A percentile compares a stretch with the other conserved stretches of the same genome.
Evolutionary conservation across 2,888 invertebrate species (phyloP).

Genomic region (Nemoura dubitans): DNA sequence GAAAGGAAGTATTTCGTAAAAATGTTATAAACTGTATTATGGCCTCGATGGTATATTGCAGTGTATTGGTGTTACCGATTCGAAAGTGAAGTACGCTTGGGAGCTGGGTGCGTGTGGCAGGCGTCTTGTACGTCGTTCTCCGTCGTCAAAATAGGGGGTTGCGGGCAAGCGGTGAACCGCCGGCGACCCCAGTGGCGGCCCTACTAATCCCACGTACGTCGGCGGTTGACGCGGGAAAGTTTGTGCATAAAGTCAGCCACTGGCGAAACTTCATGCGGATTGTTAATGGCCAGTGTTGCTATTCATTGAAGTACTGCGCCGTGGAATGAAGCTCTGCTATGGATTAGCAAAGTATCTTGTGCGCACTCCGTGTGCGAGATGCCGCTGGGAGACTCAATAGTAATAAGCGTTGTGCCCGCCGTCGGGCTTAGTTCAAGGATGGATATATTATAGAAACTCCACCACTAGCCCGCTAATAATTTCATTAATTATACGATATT

Average conservation of each 20-base stretch:
- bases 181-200: neutral
- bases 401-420: neutral
- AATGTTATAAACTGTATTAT: neutral
- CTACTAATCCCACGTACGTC: neutral
- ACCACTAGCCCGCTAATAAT: neutral
- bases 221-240: neutral
- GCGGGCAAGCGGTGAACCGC: neutral
- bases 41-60: neutral
- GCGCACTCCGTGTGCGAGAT: neutral
- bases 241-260: neutral
- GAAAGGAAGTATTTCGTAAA: neutral
- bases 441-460: neutral
- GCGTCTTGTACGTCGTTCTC: neutral
- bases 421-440: neutral
- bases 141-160: neutral
- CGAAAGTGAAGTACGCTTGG: neutral
- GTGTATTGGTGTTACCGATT: neutral
- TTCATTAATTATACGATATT: neutral
- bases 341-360: neutral
- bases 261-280: neutral
- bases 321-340: neutral
- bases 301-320: constrained; percentile 19
- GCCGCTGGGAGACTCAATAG: neutral
- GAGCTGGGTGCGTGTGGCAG: neutral
- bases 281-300: constrained; percentile 29